phyloP scores from a whole-genome alignment of 2,888 invertebrate species.

The Metellina segmentata region DNA sequence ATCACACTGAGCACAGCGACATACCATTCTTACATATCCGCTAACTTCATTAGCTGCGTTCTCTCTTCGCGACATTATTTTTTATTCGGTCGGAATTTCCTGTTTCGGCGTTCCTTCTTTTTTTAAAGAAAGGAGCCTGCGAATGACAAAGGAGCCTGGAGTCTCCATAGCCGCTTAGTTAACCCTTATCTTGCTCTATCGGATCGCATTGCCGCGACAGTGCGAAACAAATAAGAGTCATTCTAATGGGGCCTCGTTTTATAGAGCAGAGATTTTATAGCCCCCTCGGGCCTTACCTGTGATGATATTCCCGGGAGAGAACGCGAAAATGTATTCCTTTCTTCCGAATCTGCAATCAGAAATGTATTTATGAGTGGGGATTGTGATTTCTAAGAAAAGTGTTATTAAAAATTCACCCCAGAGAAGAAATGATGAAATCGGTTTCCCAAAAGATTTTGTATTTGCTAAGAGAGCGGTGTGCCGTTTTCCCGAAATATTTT shows the following conservation, averaged over 20 bases:
- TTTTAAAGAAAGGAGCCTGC: slow-evolving; percentile 10
- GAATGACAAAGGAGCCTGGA: slow-evolving; percentile 25
- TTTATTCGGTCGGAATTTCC: slow-evolving; percentile 18
- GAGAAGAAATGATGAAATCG: too few species aligned
- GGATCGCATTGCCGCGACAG: slow-evolving; percentile 28
- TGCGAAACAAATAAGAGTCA: slow-evolving; percentile 44
- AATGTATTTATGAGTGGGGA: slow-evolving; percentile 50
- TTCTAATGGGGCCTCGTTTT: slow-evolving; percentile 48
- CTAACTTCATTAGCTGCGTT: slow-evolving; percentile 19
- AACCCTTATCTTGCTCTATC: slow-evolving; percentile 26
- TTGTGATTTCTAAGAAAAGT: slow-evolving; percentile 14
- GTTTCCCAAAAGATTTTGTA: too few species aligned
- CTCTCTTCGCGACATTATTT: neutral
- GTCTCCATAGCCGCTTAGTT: slow-evolving; percentile 38
- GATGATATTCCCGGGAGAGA: slow-evolving; percentile 17
- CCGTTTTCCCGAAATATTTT: too few species aligned
- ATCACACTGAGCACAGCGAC: slow-evolving; percentile 6
- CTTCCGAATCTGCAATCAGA: slow-evolving; percentile 16
- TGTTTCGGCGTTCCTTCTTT: slow-evolving; percentile 6
- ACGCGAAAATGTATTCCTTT: slow-evolving; percentile 26
- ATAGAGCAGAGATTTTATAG: slow-evolving; percentile 52
- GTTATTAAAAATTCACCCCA: neutral
- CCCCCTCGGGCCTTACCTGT: slow-evolving; percentile 41
- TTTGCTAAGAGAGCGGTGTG: too few species aligned
- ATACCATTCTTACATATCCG: slow-evolving; percentile 11